phyloP scores from a whole-genome alignment of 1,140 invertebrate species.

The Cotesia typhae region DNA sequence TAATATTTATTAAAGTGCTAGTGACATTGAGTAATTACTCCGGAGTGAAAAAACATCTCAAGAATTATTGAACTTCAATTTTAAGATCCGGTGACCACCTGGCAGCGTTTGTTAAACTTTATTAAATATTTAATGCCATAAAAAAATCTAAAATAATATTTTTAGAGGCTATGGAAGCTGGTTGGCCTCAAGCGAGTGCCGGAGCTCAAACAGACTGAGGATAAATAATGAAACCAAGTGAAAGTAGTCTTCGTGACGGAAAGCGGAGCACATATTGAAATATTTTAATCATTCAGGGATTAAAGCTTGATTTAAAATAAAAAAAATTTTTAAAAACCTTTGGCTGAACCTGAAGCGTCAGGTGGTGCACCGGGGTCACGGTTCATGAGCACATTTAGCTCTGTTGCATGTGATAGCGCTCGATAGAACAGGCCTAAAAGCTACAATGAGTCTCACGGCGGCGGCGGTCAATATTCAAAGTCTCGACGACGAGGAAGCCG shows the following conservation, averaged over 20 bases:
- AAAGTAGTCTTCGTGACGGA: slow-evolving; percentile 28
- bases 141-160: not conserved
- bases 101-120: slow-evolving; percentile 8
- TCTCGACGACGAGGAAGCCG: slow-evolving; percentile 58
- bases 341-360: not conserved
- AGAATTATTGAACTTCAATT: not conserved
- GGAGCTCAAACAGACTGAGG: not conserved
- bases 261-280: not conserved
- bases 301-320: not conserved
- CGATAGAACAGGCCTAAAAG: not conserved
- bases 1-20: not conserved
- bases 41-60: no score
- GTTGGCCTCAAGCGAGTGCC: not conserved
- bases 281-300: not conserved
- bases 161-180: no score
- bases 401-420: no score
- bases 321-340: not conserved
- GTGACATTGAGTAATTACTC: not conserved
- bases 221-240: slow-evolving; percentile 22
- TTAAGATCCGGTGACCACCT: slow-evolving; percentile 14
- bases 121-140: not conserved
- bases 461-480: slow-evolving; percentile 54
- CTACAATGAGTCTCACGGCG: slow-evolving; percentile 50
- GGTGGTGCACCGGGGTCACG: not conserved
- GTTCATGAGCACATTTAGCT: no score